Evolutionary conservation across 2,113 vertebrate genomes (phyloP).

Genomic region (Oenanthe oenanthe): DNA sequence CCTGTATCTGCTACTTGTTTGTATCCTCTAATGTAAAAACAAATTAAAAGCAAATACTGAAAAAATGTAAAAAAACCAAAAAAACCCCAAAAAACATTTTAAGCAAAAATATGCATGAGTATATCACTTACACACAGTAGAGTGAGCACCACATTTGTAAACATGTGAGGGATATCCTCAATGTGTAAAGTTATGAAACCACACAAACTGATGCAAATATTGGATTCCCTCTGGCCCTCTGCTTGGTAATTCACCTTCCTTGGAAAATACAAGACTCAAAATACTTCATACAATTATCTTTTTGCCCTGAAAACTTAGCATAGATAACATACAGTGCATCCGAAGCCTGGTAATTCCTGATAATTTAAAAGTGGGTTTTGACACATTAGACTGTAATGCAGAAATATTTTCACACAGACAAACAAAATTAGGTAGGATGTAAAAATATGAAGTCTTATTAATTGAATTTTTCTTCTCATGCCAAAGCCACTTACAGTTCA

Average conservation of each 20-base stretch:
- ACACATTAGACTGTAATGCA: neutral
- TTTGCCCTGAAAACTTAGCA: neutral
- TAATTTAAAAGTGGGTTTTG: neutral
- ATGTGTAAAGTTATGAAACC: neutral
- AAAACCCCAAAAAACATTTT: neutral
- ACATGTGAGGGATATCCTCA: neutral
- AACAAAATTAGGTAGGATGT: neutral
- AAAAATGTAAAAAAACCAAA: neutral
- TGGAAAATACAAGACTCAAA: neutral
- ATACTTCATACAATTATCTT: neutral
- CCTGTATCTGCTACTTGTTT: accelerated
- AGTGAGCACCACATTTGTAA: neutral
- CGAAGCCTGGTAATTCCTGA: neutral
- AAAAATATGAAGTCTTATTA: neutral
- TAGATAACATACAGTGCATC: neutral
- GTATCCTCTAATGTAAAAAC: neutral
- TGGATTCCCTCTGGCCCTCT: neutral
- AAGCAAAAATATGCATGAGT: neutral
- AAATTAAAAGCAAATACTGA: neutral
- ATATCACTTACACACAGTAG: neutral
- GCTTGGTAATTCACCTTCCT: neutral
- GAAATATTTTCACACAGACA: neutral
- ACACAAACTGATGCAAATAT: neutral
- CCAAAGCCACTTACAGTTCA: neutral
- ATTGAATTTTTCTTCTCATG: neutral